A percentile compares a stretch with the other conserved stretches of the same genome.
These are phyloP conservation scores for Melanogrammus aeglefinus DNA, from an alignment of 2,797 vertebrate species.

Conservation along the genomic window DNA sequence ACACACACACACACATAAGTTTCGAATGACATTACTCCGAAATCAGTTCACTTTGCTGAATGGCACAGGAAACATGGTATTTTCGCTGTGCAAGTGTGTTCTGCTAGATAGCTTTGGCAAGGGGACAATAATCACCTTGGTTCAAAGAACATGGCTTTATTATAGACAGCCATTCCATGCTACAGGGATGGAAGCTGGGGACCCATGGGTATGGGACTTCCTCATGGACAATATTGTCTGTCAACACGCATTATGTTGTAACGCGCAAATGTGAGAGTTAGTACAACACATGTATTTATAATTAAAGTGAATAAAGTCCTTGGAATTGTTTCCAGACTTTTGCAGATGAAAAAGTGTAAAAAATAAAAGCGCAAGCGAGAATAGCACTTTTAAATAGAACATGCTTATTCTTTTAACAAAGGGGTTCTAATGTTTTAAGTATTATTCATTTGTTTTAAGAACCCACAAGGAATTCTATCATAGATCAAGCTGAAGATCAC, in stretches of 20 bases:
- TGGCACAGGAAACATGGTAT: slow-evolving; percentile 49
- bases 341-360: not conserved
- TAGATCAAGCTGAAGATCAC: too few relatives aligned
- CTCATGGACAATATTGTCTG: slow-evolving; percentile 43
- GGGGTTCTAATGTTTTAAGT: too few relatives aligned
- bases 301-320: slow-evolving; percentile 31
- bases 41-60: not conserved
- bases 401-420: too few relatives aligned
- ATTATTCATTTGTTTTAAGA: too few relatives aligned
- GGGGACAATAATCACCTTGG: slow-evolving; percentile 13
- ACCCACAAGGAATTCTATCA: too few relatives aligned
- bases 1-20: too few relatives aligned
- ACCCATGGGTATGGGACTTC: slow-evolving; percentile 52
- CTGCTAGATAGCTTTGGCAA: not conserved
- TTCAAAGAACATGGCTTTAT: slow-evolving; percentile 45
- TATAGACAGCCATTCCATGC: slow-evolving; percentile 29
- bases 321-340: slow-evolving; percentile 10
- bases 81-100: slow-evolving; percentile 29
- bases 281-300: slow-evolving; percentile 39
- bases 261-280: not conserved
- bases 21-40: not conserved
- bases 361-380: too few relatives aligned
- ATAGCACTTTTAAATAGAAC: too few relatives aligned
- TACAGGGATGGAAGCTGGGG: not conserved
- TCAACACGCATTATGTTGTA: slow-evolving; percentile 40